Evolutionary conservation across 2,113 vertebrate species (phyloP), one percentile per base, ranked within the genome.

Genomic region (Centropristis striata): DNA sequence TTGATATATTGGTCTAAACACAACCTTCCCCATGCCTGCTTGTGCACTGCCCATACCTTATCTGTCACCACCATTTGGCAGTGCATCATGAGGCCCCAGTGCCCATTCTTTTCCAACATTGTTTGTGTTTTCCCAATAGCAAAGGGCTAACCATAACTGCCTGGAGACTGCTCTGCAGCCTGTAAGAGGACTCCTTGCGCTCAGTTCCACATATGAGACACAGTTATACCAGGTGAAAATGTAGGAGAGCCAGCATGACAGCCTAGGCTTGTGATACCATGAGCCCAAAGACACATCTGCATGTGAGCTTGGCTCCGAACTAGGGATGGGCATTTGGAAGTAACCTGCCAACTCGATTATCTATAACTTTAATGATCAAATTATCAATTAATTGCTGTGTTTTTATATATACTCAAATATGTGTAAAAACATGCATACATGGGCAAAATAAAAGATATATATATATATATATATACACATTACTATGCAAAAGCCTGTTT

Each of bases 51-150:
- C 39, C 20, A 6, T 37, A 80, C 37, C 13, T 46, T 71, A 78
- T 76, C 28, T 64, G 53, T 60, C 13, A 2, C 53, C 21, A 72
- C 46, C 7, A 21, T 59, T 79, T 71, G 51, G 32, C 58, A 55
- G 47, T 60, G n/a, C 50, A 58, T 80, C 37, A 57, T 23, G 11
- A 23, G 13, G 27, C 14, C 47, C 16, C 37, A 36, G 7, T 65
- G 10, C 42, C 5, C 4, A 0, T 69, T 23, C 20, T 54, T 58
- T 73, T 67, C 75, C 66, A 65, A 21, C 63, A 76, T 76, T 76
- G 67, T 85, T 58, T 63, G 27, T 67, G 13, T 42, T 83, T 15
- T 73, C n/a, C 51, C 27, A 50, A 4, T n/a, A 47, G 25, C 13
- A 2, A 59, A 44, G 8, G 21, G 12, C 37, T 73, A 10, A 42